A percentile compares a stretch with the other conserved stretches of the same genome.
Evolutionary conservation across 1,140 invertebrate species (phyloP).

Genomic region (Nasonia vitripennis): DNA sequence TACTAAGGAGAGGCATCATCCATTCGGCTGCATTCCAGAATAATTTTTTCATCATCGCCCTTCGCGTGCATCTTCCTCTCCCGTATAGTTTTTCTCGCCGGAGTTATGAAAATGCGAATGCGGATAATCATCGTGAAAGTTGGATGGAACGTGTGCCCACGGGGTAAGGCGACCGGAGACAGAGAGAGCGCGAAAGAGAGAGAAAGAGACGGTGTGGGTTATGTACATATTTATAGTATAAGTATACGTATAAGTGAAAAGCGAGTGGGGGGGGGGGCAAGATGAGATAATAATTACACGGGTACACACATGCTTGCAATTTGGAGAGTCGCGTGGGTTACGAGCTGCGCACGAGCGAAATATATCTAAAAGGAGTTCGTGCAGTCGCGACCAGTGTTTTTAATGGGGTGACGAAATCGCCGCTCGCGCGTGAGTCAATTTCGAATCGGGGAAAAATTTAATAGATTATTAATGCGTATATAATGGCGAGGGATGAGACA

Average conservation of each 20-base stretch:
- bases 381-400: background rate
- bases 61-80: background rate
- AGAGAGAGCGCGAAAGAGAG: background rate
- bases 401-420: background rate
- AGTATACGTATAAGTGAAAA: background rate
- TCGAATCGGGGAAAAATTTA: background rate
- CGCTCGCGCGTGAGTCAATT: background rate
- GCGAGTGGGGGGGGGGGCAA: background rate
- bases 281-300: constrained; percentile 39
- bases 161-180: background rate
- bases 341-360: background rate
- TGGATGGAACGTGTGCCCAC: constrained; percentile 16
- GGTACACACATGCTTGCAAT: background rate
- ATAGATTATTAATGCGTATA: background rate
- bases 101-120: constrained; percentile 44
- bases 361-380: background rate
- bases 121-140: constrained; percentile 53
- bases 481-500: background rate
- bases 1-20: background rate
- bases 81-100: background rate
- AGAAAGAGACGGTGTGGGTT: background rate
- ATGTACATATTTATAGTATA: background rate
- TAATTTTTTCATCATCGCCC: background rate
- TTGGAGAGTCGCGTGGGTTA: background rate
- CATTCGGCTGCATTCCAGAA: background rate